Percentiles rank a stretch among this genome's conserved stretches.
These are phyloP conservation scores for Saturnia japonica DNA, from an alignment of 2,888 invertebrate species.

Conservation along the genomic window DNA sequence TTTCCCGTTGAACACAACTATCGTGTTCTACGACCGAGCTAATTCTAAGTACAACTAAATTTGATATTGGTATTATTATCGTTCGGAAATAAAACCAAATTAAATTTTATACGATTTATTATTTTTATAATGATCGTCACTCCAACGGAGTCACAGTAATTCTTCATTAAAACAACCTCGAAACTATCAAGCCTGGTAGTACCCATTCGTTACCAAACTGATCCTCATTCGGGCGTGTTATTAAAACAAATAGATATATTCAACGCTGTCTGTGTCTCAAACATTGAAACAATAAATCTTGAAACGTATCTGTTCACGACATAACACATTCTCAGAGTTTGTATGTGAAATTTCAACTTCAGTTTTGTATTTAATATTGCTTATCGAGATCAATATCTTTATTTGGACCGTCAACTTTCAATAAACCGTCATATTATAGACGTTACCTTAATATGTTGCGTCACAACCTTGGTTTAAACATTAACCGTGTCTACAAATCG, in stretches of 20 bases:
- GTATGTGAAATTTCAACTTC: conserved; percentile 15
- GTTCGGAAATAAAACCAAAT: background rate
- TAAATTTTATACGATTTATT: background rate
- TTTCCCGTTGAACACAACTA: too few relatives aligned
- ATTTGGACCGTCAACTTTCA: conserved; percentile 10
- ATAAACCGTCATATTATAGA: background rate
- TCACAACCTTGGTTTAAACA: conserved; percentile 3
- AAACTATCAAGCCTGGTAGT: background rate
- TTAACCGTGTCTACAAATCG: background rate
- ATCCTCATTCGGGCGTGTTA: conserved; percentile 53
- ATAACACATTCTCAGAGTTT: conserved; percentile 32
- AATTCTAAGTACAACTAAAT: background rate
- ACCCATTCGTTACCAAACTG: conserved; percentile 29
- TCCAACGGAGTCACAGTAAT: background rate
- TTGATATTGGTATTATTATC: background rate
- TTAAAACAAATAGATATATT: conserved; percentile 66
- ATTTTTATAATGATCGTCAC: background rate
- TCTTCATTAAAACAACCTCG: background rate
- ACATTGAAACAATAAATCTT: conserved; percentile 69
- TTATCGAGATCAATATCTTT: conserved; percentile 1
- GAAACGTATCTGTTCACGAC: conserved; percentile 31
- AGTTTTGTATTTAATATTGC: background rate
- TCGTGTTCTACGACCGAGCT: too few relatives aligned
- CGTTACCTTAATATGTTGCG: background rate
- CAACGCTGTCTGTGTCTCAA: conserved; percentile 52